Evolutionary conservation across 2,888 invertebrate species (phyloP).

Genomic region (Lydus trimaculatus): DNA sequence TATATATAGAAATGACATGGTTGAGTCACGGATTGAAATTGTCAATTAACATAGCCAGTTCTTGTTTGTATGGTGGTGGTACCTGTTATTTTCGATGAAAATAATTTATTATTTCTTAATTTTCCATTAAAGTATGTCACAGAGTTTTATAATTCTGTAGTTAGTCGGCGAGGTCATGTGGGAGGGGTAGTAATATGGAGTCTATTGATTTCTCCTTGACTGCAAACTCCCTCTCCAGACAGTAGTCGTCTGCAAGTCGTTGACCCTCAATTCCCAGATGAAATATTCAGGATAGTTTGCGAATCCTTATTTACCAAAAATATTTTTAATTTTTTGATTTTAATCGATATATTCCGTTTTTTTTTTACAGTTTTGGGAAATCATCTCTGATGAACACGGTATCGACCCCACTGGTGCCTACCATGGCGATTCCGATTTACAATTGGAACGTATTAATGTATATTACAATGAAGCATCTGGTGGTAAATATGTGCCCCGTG

Average conservation of each 20-base stretch:
- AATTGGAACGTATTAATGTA: slow-evolving; percentile 76
- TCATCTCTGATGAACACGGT: slow-evolving; percentile 74
- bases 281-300: not conserved
- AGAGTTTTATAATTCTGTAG: not conserved
- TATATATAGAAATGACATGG: slow-evolving; percentile 52
- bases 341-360: not conserved
- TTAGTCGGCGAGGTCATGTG: not conserved
- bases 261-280: not conserved
- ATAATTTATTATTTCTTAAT: not conserved
- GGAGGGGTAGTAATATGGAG: not conserved
- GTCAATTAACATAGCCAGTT: slow-evolving; percentile 36
- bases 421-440: slow-evolving; percentile 73
- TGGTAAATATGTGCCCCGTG: slow-evolving; percentile 72
- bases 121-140: not conserved
- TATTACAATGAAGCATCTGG: slow-evolving; percentile 73
- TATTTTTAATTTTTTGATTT: not conserved
- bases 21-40: slow-evolving; percentile 36
- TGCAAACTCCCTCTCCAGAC: not conserved
- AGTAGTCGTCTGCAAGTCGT: not conserved
- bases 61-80: slow-evolving; percentile 27
- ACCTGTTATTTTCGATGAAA: slow-evolving; percentile 7
- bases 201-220: not conserved
- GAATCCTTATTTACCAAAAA: too few species aligned
- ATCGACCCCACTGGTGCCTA: slow-evolving; percentile 76
- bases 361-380: slow-evolving; percentile 76